Evolutionary conservation across 2,888 invertebrate species (phyloP).

Genomic region (Himalopsyche anomala): DNA sequence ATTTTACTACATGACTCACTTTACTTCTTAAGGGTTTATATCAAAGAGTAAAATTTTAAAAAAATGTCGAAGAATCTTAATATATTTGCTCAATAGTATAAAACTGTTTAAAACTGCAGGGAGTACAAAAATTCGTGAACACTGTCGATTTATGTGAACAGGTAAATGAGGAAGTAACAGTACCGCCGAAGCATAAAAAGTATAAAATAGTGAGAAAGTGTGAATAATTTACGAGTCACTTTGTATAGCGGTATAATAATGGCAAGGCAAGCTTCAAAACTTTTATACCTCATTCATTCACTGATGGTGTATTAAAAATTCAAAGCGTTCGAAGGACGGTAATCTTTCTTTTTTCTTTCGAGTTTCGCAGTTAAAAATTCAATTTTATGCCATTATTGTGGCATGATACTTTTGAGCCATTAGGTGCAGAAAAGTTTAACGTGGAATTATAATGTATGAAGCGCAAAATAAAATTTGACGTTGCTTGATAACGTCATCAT

Average conservation of each 20-base stretch:
- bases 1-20: too few relatives aligned
- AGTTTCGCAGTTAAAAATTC: conserved; percentile 35
- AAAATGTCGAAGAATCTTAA: too few relatives aligned
- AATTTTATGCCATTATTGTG: conserved; percentile 42
- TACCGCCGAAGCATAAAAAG: not conserved
- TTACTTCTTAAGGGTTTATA: too few relatives aligned
- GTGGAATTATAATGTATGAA: not conserved
- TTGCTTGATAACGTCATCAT: too few relatives aligned
- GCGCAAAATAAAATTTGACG: not conserved
- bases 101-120: not conserved
- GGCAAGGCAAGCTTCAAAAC: conserved; percentile 35
- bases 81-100: too few relatives aligned
- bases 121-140: not conserved
- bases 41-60: too few relatives aligned
- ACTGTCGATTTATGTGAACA: not conserved
- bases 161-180: conserved; percentile 4
- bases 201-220: conserved; percentile 44
- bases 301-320: conserved; percentile 42
- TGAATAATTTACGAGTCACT: conserved; percentile 48
- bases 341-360: conserved; percentile 40
- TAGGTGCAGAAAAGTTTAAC: conserved; percentile 31
- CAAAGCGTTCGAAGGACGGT: conserved; percentile 43
- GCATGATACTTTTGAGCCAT: conserved; percentile 42
- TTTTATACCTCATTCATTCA: conserved; percentile 42
- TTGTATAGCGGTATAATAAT: conserved; percentile 33